Conservation (phyloP, 2,888 invertebrate genomes). For the Rhagonycha fulva region DNA sequence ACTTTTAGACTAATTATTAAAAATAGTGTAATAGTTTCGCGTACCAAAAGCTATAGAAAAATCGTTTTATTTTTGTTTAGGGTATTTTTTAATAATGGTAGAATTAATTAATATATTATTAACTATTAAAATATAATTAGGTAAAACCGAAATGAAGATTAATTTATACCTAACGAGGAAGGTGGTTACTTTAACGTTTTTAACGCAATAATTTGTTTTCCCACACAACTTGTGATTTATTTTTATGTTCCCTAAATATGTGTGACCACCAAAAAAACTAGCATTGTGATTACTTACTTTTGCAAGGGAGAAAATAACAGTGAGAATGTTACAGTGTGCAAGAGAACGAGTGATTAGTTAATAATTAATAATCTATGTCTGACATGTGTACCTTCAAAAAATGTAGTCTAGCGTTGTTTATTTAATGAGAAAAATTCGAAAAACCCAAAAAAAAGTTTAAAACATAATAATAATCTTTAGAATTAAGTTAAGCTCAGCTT, state of each 20-base stretch:
- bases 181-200: constrained; percentile 31
- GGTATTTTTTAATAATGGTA: constrained; percentile 30
- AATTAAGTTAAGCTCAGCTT: constrained; percentile 48
- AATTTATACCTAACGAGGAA: not conserved
- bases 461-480: constrained; percentile 30
- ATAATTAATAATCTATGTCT: constrained; percentile 49
- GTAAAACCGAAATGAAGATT: constrained; percentile 14
- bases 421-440: constrained; percentile 43
- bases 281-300: constrained; percentile 52
- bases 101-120: constrained; percentile 29
- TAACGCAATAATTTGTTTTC: constrained; percentile 5
- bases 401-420: constrained; percentile 51
- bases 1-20: constrained; percentile 39
- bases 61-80: constrained; percentile 46
- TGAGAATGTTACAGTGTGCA: constrained; percentile 20
- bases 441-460: constrained; percentile 40
- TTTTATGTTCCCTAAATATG: not conserved
- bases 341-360: constrained; percentile 22
- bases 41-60: constrained; percentile 48
- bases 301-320: constrained; percentile 48
- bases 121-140: constrained; percentile 30
- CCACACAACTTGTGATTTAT: constrained; percentile 3
- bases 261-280: constrained; percentile 38
- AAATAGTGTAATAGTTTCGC: constrained; percentile 37
- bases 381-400: constrained; percentile 55